Percentiles rank a stretch among this genome's conserved stretches.
These are phyloP conservation scores for Pitta sordida DNA, from an alignment of 2,113 vertebrate species.

Conservation along the genomic window DNA sequence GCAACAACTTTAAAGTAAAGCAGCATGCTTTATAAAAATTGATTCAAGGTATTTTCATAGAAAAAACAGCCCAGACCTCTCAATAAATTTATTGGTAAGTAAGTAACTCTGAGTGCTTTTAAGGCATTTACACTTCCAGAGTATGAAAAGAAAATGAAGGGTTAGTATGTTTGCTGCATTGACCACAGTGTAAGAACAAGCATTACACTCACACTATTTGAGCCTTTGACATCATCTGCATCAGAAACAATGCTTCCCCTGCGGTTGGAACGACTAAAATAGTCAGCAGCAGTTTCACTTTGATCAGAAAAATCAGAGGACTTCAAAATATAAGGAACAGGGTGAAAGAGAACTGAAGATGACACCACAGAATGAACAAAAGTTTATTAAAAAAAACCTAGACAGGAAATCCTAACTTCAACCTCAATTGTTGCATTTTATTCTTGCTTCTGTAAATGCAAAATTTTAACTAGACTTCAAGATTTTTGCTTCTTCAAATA, in stretches of 20 bases:
- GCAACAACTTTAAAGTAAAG: background rate
- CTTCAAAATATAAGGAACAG: constrained; percentile 68
- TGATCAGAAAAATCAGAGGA: constrained; percentile 83
- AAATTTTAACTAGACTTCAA: background rate
- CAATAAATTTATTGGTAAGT: background rate
- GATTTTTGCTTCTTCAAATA: background rate
- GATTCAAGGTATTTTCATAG: background rate
- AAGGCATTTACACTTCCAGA: background rate
- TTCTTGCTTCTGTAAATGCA: background rate
- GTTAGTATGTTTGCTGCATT: background rate
- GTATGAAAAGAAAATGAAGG: background rate
- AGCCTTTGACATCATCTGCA: constrained; percentile 84
- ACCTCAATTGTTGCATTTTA: background rate
- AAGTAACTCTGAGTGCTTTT: background rate
- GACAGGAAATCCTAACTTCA: background rate
- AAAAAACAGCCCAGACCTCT: fast-evolving
- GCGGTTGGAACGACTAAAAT: constrained; percentile 90
- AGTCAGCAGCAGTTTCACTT: constrained; percentile 91
- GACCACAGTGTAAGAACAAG: background rate
- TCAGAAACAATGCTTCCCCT: constrained; percentile 91
- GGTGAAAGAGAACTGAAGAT: constrained; percentile 18
- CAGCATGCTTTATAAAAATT: background rate
- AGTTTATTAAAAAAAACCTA: background rate
- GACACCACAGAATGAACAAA: background rate
- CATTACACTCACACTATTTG: constrained; percentile 84